Conservation (phyloP, 2,888 invertebrate genomes). For the Noctua comes region DNA sequence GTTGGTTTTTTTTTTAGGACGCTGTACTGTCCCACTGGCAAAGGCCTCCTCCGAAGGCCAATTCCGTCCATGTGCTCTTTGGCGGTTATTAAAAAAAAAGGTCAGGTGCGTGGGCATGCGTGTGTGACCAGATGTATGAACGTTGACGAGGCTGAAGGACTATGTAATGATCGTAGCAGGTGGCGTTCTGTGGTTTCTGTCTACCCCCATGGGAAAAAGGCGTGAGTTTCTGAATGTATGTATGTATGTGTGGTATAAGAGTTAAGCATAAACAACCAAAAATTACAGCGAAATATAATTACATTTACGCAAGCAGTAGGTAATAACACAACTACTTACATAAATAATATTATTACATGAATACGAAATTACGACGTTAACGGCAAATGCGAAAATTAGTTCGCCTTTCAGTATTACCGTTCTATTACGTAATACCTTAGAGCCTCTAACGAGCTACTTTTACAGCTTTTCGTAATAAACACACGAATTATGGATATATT, state of each 20-base stretch:
- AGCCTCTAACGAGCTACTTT: slow-evolving; percentile 36
- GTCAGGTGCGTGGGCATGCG: no score
- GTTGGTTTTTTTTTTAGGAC: no score
- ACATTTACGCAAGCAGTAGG: slow-evolving; percentile 5
- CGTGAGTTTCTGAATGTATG: no score
- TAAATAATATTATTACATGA: slow-evolving; percentile 49
- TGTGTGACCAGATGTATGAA: no score
- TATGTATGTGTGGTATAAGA: not conserved
- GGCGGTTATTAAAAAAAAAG: no score
- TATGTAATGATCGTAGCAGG: no score
- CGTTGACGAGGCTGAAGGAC: no score
- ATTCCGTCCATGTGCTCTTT: no score
- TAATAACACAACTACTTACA: slow-evolving; percentile 18
- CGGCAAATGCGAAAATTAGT: slow-evolving; percentile 57
- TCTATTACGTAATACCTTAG: slow-evolving; percentile 46
- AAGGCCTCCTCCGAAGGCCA: no score
- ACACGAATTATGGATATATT: slow-evolving; percentile 52
- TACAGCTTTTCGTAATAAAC: slow-evolving; percentile 59
- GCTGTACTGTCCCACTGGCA: no score
- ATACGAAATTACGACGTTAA: slow-evolving; percentile 46
- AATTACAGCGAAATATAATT: slow-evolving; percentile 4
- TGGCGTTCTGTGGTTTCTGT: no score
- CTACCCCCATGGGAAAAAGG: no score
- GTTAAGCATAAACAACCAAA: not conserved
- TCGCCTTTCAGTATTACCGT: slow-evolving; percentile 42